Percentiles rank a stretch among this genome's conserved stretches.
phyloP scores from a whole-genome alignment of 2,113 vertebrate species.

The Formicarius rufipectus region DNA sequence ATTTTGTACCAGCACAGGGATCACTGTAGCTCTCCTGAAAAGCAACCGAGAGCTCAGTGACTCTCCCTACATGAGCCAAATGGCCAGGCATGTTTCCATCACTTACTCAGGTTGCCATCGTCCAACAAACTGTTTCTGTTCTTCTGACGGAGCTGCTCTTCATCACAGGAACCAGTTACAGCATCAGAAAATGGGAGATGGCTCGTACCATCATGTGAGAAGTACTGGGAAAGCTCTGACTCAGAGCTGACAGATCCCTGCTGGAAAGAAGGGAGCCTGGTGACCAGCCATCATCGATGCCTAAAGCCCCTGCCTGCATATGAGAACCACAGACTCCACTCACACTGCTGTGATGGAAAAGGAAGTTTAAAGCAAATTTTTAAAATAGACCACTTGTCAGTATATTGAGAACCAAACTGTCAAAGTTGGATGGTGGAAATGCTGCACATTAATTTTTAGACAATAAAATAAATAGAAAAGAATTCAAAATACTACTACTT shows the following conservation, averaged over 20 bases:
- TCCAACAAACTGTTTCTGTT: constrained; percentile 75
- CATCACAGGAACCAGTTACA: constrained; percentile 70
- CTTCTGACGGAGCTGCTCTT: constrained; percentile 76
- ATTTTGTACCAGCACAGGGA: background rate
- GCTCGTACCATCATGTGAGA: constrained; percentile 74
- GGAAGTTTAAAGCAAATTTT: background rate
- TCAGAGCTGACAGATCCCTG: constrained; percentile 89
- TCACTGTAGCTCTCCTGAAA: background rate
- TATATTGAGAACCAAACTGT: background rate
- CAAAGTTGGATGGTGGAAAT: background rate
- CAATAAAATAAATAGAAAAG: background rate
- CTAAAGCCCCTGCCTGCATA: background rate
- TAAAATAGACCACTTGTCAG: background rate
- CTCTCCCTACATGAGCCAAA: background rate
- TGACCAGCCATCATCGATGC: fast-evolving
- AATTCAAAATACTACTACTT: background rate
- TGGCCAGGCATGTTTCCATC: background rate
- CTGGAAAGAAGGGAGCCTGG: constrained; percentile 28
- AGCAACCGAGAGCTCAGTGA: background rate
- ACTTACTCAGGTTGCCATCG: constrained; percentile 68
- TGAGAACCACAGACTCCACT: background rate
- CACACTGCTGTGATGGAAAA: background rate
- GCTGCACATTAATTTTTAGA: background rate
- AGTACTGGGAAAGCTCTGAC: constrained; percentile 88
- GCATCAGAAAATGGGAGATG: constrained; percentile 79